Base-by-base conservation (phyloP, 2,113 vertebrate species). In the Lasiurus borealis region DNA sequence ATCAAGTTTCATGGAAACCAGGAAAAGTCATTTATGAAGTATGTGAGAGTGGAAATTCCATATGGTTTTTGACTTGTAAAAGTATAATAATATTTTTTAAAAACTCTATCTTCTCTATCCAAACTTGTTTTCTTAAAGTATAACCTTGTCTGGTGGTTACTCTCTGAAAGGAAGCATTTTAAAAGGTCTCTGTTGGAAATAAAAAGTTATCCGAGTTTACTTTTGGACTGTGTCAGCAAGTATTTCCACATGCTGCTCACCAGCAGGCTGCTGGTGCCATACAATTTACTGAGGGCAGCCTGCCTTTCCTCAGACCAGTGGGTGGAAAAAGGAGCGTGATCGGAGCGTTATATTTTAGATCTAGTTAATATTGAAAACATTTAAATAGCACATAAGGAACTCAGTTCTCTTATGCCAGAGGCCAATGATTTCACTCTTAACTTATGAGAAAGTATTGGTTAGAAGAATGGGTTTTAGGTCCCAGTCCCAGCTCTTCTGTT, bases 31-130 rank as follows among this genome's bases (percentile, higher is more conserved):
- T 96, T 90, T 90, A 81, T 4, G 13, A 88, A 46, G 29, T 90
- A 40, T 23, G 68, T 66, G 27, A 81, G 62, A 80, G 48, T 90
- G 13, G 92, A 96, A 93, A 90, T 94, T 95, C 95, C 95, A 95
- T 96, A 97, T 95, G 95, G 91, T 96, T 97, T 97, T 87, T 95
- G 90, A 96, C 72, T 96, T 92, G 44, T 34, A 78, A 96, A 96
- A 88, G 78, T 91, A 95, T 96, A 95, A 96, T 78, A 91, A 92
- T 76, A 68, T 77, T 85, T 96, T 81, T 88, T 5, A 13, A 44
- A 90, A 93, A 73, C 16, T 57, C 68, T 57, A 21, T 85, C 88
- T 94, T 92, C 85, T 75, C 62, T 27, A 82, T 52, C 83, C 64
- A 91, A 88, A 85, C 76, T 88, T 92, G 48, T 93, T 96, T 93